Conservation (phyloP, 2,113 vertebrate genomes). For the Redunca redunca region DNA sequence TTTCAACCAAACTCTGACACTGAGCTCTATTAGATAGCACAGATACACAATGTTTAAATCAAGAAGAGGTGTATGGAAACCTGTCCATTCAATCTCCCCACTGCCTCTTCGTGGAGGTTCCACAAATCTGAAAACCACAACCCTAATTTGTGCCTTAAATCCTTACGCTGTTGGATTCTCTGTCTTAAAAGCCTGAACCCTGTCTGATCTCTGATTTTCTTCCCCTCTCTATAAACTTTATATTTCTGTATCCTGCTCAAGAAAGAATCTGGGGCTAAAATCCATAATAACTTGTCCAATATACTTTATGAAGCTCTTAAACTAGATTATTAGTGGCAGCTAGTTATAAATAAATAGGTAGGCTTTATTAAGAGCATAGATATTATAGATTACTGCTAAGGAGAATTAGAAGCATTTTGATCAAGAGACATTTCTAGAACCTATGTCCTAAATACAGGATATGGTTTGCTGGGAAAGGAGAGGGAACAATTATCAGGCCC, state of each 20-base stretch:
- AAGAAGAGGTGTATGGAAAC: background rate
- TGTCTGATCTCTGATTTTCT: background rate
- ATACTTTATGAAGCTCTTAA: background rate
- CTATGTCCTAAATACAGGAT: background rate
- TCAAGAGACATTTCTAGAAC: background rate
- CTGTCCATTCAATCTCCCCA: background rate
- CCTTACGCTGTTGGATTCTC: background rate
- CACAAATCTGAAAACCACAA: background rate
- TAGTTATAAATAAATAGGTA: slow-evolving; percentile 7
- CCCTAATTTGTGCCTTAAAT: background rate
- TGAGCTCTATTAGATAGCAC: background rate
- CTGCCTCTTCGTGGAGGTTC: background rate
- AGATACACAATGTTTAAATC: background rate
- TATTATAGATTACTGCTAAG: background rate
- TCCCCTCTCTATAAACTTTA: background rate
- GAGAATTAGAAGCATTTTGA: background rate
- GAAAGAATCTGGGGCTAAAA: background rate
- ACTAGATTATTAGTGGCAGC: background rate
- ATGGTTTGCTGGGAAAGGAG: background rate
- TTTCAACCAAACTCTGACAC: background rate
- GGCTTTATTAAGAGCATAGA: background rate
- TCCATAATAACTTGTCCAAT: background rate
- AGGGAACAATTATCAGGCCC: background rate
- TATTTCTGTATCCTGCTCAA: background rate
- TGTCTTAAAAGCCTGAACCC: background rate